These are phyloP conservation scores for Globia sparganii DNA, from an alignment of 2,888 invertebrate genomes.

Conservation along the genomic window DNA sequence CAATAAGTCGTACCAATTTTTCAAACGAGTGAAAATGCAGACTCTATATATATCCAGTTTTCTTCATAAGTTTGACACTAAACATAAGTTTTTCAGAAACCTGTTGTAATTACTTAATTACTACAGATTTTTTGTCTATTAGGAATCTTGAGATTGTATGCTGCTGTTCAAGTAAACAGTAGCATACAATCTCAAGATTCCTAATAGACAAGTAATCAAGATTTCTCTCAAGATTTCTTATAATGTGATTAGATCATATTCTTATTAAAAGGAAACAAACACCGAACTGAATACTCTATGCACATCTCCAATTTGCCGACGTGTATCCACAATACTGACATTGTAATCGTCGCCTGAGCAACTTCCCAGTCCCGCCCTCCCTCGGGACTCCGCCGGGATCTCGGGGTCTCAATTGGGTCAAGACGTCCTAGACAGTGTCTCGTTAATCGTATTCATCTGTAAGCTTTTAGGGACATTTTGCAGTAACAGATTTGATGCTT, in stretches of 20 bases:
- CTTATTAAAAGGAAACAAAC: slow-evolving; percentile 1
- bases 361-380: slow-evolving; percentile 14
- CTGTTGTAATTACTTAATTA: too few relatives aligned
- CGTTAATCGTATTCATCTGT: slow-evolving; percentile 65
- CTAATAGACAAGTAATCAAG: too few relatives aligned
- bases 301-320: slow-evolving; percentile 18
- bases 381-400: slow-evolving; percentile 9
- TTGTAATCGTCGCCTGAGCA: slow-evolving; percentile 44
- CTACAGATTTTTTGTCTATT: too few relatives aligned
- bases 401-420: slow-evolving; percentile 57
- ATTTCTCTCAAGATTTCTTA: background rate
- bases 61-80: too few relatives aligned
- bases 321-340: slow-evolving; percentile 33
- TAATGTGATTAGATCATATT: background rate
- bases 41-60: too few relatives aligned
- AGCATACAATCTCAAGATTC: background rate
- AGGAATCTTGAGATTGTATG: too few relatives aligned
- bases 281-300: background rate
- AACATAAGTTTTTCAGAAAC: too few relatives aligned
- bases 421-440: slow-evolving; percentile 59
- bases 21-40: background rate
- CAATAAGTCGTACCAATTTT: background rate
- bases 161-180: too few relatives aligned
- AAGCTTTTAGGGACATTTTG: slow-evolving; percentile 61
- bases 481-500: slow-evolving; percentile 44